Base-by-base conservation (phyloP, 2,113 vertebrate genomes). In the Hymenochirus boettgeri region DNA sequence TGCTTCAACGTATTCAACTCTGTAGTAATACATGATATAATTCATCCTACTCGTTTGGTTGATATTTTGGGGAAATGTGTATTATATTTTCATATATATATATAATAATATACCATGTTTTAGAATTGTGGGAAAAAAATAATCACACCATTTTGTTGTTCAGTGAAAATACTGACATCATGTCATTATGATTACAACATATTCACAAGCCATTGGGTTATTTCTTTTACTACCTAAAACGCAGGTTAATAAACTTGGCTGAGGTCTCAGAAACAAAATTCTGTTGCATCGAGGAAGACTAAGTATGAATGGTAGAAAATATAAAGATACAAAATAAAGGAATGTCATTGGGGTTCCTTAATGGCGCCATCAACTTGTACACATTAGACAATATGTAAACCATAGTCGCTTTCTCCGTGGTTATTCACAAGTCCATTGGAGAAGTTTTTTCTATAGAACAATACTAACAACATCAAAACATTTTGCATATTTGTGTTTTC, bases 1-100 rank as follows among this genome's bases (percentile, higher is more conserved):
- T 92, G 89, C 88, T 89, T 80, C 75, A 66, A 79, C 69, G 81
- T 85, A n/a, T n/a, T n/a, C n/a, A n/a, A n/a, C n/a, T 76, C 76
- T 70, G 35, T 82, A 78, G 75, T 79, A 85, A 79, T 82, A 77
- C 77, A 72, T 83, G 51, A 71, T 70, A 25, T 64, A 76, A 75
- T 61, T 78, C 48, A 70, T 67, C 75, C 83, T 81, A 60, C 48
- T 67, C 26, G 19, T 50, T 53, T 57, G 48, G 33, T 53, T 47
- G 24, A 60, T 77, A 82, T 71, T 72, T 70, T 67, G 39, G 74
- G 77, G 75, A 75, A 73, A 76, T 71, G 74, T 75, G 73, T 75
- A 78, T 29, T 19, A 18, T 17, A 29, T 46, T 76, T 78, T 57
- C 78, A 72, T 70, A 72, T 82, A 77, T 73, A 76, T 72, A 57